Evolutionary conservation across 2,888 invertebrate species (phyloP).

Genomic region (Lagria hirta): DNA sequence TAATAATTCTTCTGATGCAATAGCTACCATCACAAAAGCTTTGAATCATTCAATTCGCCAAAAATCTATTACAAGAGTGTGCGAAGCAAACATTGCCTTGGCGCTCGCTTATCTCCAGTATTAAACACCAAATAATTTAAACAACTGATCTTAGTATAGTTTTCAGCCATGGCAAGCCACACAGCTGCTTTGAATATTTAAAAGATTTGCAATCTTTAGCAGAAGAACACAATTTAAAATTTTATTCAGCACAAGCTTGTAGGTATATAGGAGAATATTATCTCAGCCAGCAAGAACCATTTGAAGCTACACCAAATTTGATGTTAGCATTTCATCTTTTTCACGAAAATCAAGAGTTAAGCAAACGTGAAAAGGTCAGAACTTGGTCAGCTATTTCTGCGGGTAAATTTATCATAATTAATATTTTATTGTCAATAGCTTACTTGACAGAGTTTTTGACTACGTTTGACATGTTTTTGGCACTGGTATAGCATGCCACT

Average conservation of each 20-base stretch:
- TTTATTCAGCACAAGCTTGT: constrained; percentile 46
- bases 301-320: constrained; percentile 43
- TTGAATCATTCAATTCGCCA: constrained; percentile 52
- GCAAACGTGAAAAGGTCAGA: constrained; percentile 10
- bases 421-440: no score
- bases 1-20: constrained; percentile 56
- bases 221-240: constrained; percentile 36
- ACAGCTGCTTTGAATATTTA: constrained; percentile 39
- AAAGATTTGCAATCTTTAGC: constrained; percentile 38
- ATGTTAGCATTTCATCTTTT: constrained; percentile 39
- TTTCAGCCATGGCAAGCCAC: constrained; percentile 39
- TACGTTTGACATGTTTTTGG: no score
- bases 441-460: no score
- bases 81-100: constrained; percentile 58
- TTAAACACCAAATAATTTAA: no score
- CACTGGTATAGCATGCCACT: no score
- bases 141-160: not conserved
- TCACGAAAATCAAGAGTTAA: constrained; percentile 10
- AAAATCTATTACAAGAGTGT: constrained; percentile 55
- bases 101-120: constrained; percentile 60
- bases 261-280: constrained; percentile 49
- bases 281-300: constrained; percentile 42
- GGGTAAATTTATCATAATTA: no score
- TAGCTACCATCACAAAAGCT: constrained; percentile 57
- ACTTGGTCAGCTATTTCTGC: constrained; percentile 20